Conservation (phyloP, 2,797 vertebrate species). For the Phataginus tricuspis region DNA sequence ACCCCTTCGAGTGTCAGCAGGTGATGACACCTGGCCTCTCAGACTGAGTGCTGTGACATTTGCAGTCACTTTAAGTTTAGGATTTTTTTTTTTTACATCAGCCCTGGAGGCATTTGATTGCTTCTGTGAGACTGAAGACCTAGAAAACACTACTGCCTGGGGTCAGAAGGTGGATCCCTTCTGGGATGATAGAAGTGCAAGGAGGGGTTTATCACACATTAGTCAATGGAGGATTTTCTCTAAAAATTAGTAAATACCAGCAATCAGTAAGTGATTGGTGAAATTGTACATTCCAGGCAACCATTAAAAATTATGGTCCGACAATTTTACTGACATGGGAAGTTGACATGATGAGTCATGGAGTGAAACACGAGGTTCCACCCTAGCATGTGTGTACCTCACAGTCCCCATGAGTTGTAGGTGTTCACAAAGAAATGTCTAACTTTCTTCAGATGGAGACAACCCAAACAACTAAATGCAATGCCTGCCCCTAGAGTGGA, state of each 20-base stretch:
- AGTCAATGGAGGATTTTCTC: background rate
- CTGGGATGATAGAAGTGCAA: background rate
- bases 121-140: background rate
- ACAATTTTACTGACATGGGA: background rate
- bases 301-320: background rate
- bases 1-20: background rate
- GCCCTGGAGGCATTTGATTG: background rate
- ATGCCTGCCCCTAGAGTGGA: background rate
- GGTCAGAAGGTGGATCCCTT: background rate
- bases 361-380: background rate
- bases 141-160: background rate
- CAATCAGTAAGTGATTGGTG: background rate
- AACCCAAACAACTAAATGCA: background rate
- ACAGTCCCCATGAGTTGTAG: background rate
- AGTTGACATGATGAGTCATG: background rate
- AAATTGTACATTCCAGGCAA: background rate
- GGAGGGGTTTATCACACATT: background rate
- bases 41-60: background rate
- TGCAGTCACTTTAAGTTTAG: background rate
- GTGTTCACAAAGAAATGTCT: background rate
- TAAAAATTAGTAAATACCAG: background rate
- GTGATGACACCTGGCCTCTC: background rate
- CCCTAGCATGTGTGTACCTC: background rate
- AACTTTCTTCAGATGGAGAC: background rate
- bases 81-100: background rate